Percentiles rank a stretch among this genome's conserved stretches.
Evolutionary conservation across 2,888 invertebrate genomes (phyloP).

Genomic region (Choreutis nemorana): DNA sequence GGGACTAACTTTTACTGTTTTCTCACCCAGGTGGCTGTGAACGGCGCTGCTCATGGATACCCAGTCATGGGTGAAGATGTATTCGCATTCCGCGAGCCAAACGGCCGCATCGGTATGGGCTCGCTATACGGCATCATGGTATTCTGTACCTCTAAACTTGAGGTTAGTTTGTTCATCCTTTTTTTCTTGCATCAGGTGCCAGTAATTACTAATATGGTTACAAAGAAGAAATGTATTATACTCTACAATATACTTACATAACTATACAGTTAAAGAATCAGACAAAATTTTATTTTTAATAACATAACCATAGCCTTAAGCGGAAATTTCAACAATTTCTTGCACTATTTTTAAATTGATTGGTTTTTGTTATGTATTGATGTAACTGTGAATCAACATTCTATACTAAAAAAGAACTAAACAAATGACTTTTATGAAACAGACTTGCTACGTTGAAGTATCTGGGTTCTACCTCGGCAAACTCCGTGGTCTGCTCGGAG

Average conservation of each 20-base stretch:
- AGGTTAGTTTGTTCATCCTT: too few species aligned
- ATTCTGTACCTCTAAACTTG: constrained; percentile 68
- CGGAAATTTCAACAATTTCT: constrained; percentile 2
- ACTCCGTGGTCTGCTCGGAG: constrained; percentile 86
- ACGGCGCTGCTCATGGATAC: constrained; percentile 73
- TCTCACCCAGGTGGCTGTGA: constrained; percentile 60
- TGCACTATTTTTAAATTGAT: background rate
- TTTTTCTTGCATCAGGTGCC: too few species aligned
- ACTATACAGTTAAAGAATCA: too few species aligned
- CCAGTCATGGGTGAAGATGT: constrained; percentile 70
- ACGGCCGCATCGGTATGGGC: constrained; percentile 63
- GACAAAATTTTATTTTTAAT: too few species aligned
- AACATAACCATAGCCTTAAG: too few species aligned
- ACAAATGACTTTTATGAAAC: constrained; percentile 1
- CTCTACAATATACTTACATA: too few species aligned
- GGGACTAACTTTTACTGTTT: background rate
- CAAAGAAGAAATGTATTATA: too few species aligned
- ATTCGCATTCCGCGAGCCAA: constrained; percentile 68
- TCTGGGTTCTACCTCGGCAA: constrained; percentile 90
- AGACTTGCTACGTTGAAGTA: constrained; percentile 74
- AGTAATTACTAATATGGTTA: too few species aligned
- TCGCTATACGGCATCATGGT: constrained; percentile 72
- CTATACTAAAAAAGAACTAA: too few species aligned
- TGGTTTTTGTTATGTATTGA: too few species aligned
- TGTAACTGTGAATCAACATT: too few species aligned